Base-by-base conservation (phyloP, 2,113 vertebrate species). In the Clarias batrachus region DNA sequence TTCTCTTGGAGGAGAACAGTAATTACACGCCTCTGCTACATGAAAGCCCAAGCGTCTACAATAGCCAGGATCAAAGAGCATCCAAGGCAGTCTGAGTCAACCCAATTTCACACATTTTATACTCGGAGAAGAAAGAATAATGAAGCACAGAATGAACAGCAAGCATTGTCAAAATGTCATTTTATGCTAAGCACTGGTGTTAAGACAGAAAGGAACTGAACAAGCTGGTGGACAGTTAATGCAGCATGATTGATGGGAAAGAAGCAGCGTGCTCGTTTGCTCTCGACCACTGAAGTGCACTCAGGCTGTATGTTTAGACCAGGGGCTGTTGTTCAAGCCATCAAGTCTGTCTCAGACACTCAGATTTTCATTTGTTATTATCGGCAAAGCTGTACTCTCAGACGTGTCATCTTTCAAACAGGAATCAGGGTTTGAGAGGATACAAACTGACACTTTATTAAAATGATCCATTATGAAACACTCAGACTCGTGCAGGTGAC, bases 181-280 rank as follows among this genome's bases (percentile, higher is more conserved):
- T 71, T 62, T 56, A 66, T 85, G 54, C 52, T 56, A 66, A 79
- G 52, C 76, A 68, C 62, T 56, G 59, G 57, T 81, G 78, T 81
- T 81, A 56, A 78, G 41, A 73, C 48, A 33, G 71, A 85, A 63
- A 63, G 59, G n/a, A 56, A 70, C 12, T 57, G 48, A 56, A 4
- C 19, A 17, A 85, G 30, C 48, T 41, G 3, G 8, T 59, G 27
- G 41, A 33, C 19, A 19, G 25, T 30, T 33, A 85, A 79, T 78
- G 48, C 74, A 37, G 84, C 33, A 30, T 79, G 59, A 68, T 74
- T 33, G 41, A 57, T 52, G 17, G 25, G 48, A 79, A 85, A 65
- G 33, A 83, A 73, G 27, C 83, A 59, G 30, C 12, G n/a, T 78
- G 30, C 25, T 71, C 16, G 8, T 56, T 76, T 70, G 21, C 27